phyloP scores from a whole-genome alignment of 37 sponge, comb jelly and placozoan genomes.

The Agelas oroides region DNA sequence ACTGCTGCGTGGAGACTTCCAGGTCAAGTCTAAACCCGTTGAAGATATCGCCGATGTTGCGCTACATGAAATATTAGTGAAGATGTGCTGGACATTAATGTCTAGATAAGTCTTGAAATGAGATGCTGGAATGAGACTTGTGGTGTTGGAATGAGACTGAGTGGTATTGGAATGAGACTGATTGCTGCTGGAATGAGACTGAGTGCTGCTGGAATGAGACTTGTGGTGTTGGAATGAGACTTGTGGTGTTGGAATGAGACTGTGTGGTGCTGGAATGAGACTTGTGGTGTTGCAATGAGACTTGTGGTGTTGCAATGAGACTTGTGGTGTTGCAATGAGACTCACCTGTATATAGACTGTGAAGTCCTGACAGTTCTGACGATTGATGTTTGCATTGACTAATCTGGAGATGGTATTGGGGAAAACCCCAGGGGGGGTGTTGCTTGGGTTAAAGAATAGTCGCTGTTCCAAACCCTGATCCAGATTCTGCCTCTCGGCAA shows the following conservation, averaged over 20 bases:
- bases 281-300: neutral
- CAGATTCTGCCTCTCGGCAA: constrained; percentile 4
- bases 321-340: neutral
- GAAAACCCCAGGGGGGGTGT: too few relatives aligned
- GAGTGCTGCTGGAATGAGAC: too few relatives aligned
- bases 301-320: neutral
- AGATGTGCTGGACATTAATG: too few relatives aligned
- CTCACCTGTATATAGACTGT: neutral
- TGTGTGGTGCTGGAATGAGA: neutral
- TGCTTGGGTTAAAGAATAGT: neutral
- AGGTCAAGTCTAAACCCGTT: constrained; percentile 27
- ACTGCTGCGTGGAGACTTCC: neutral
- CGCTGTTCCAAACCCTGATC: constrained; percentile 13
- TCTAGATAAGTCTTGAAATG: too few relatives aligned
- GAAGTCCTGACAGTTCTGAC: neutral
- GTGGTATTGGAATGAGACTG: too few relatives aligned
- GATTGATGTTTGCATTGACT: neutral
- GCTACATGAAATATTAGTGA: constrained; percentile 4
- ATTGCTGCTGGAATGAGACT: neutral
- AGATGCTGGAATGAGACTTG: too few relatives aligned
- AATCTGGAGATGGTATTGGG: neutral
- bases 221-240: neutral
- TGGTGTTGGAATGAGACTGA: too few relatives aligned
- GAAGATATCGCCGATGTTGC: constrained; percentile 8
- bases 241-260: neutral